phyloP scores from a whole-genome alignment of 30 jellyfish, hydroid and myxozoan genomes.

The Catostylus mosaicus region DNA sequence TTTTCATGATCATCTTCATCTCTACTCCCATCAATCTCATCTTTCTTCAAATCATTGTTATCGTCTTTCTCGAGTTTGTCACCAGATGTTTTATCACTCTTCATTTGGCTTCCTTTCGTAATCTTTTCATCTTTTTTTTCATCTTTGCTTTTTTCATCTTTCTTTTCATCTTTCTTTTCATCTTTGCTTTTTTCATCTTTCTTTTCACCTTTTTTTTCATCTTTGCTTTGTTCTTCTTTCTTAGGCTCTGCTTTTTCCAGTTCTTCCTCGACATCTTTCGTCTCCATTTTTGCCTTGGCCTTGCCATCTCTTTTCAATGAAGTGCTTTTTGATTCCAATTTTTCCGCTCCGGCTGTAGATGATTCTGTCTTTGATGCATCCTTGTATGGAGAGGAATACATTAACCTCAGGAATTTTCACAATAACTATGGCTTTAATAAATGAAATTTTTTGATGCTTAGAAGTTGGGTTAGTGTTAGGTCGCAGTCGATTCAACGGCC shows the following conservation, averaged over 20 bases:
- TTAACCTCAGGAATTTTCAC: no score
- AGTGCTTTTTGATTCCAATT: background rate
- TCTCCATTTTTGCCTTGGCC: background rate
- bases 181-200: background rate
- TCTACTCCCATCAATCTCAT: background rate
- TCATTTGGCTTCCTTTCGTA: no score
- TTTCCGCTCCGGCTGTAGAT: background rate
- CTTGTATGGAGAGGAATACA: background rate
- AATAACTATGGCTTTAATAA: no score
- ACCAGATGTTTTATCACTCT: no score
- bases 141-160: background rate
- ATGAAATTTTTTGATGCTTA: no score
- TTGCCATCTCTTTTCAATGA: background rate
- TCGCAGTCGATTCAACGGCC: no score
- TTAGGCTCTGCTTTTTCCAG: background rate
- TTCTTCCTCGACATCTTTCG: background rate
- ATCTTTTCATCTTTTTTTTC: background rate
- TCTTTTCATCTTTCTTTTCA: background rate
- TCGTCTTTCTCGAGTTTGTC: slow-evolving; percentile 3
- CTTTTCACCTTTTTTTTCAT: background rate
- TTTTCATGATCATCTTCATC: slow-evolving; percentile 17
- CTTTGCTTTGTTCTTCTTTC: slow-evolving; percentile 2
- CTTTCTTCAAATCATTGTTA: background rate
- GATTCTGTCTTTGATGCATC: background rate
- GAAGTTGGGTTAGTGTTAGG: no score